Evolutionary conservation across 2,888 invertebrate genomes (phyloP), one percentile per base, ranked within the genome.

Genomic region (Chrysotoxum bicinctum): DNA sequence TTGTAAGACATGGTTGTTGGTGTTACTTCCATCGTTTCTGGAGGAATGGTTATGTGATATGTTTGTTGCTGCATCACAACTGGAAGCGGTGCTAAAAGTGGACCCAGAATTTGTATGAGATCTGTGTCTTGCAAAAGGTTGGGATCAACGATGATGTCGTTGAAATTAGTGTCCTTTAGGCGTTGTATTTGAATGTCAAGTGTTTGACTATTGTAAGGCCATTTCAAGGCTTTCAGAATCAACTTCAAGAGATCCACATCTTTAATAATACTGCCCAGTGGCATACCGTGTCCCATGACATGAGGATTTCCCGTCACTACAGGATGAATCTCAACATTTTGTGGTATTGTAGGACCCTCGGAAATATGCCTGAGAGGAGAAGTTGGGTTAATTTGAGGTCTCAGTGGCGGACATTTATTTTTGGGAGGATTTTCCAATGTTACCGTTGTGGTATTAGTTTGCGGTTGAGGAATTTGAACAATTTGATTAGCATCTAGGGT

Each of bases 151-250:
- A 92, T 91, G 35, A 92, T 90, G 26, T 90, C 90, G 4, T 90
- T 89, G 74, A 92, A 92, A 72, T 90, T 90, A 0, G 92, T 90
- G 66, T 89, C 89, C 37, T 90, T 91, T 12, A 92, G 84, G 4
- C 90, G 89, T 19, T 89, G 82, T 80, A 92, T 89, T 88, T 92
- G 92, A 64, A 89, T 81, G 2, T 90, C 89, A 62, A 91, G 88
- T 37, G 90, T 91, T 14, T 88, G 89, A 30, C 87, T 87, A 32
- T 88, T 90, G 19, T 89, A 89, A 6, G 91, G 90, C 92, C 92
- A 92, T 87, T 92, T 91, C 0, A 92, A 87, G 0, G 92, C 92
- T 80, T 91, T 92, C 4, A 92, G 87, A 73, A 92, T 92, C n/a
- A 92, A 88, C 69, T 89, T 91, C 10, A 92, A 76, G n/a, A 92